Base-by-base conservation (phyloP, 2,888 invertebrate genomes). In the Leptarthrus brevirostris region DNA sequence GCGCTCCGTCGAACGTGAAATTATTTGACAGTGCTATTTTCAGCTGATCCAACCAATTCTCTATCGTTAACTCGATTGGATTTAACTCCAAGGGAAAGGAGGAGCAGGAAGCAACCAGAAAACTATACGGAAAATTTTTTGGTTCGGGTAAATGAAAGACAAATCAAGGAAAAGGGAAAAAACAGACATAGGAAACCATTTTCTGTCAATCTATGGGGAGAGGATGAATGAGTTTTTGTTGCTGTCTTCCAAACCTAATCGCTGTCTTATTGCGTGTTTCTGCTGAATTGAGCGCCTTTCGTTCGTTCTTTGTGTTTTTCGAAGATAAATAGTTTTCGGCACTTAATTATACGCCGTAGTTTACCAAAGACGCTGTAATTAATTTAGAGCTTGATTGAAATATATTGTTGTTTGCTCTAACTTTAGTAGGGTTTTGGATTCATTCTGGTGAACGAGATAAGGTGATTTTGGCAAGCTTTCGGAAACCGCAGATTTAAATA, bases 311-410 rank as follows among this genome's bases (percentile, higher is more conserved):
- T 34, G 34, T 36, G 10, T 40, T 18, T 36, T n/a, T 24, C 14
- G 14, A 14, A 64, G 64, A 64, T 44, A 64, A 64, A 64, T 64
- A 64, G 64, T 64, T 64, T 64, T 64, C 64, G 64, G 44, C 64
- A 64, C 64, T 64, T 64, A 64, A 64, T 64, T 64, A 64, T 24
- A 24, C 44, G 64, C 20, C 44, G 18, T 44, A 5, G 3, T 12
- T 40, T 22, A 64, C 44, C 64, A 20, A 64, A 40, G 36, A n/a
- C 36, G 22, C 44, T 44, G 24, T 44, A 44, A 64, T 64, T 64
- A 64, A 64, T 64, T 64, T 24, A 12, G n/a, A 44, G 22, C 24
- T 64, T 64, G 64, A 64, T 64, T 64, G 64, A 64, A 64, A 47
- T 40, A 44, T 64, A 64, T 64, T 24, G 64, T 18, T 44, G 22